These are phyloP conservation scores for Lumbricus terrestris DNA, from an alignment of 2,888 invertebrate species.

Conservation along the genomic window DNA sequence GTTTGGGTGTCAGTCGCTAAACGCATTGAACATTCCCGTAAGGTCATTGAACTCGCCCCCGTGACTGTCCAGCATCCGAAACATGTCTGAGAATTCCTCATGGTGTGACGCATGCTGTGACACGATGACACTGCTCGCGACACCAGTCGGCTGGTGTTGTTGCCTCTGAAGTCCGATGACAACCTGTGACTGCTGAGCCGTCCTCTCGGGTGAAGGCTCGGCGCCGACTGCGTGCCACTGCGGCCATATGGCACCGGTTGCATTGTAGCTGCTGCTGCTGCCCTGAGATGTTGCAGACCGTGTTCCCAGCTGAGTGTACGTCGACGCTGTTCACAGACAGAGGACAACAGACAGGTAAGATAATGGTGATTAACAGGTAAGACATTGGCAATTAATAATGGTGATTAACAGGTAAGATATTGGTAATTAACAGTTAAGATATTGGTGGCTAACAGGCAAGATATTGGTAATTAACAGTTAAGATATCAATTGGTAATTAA, in stretches of 20 bases:
- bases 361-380: neutral
- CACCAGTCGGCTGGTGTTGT: constrained; percentile 31
- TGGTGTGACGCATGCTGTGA: constrained; percentile 45
- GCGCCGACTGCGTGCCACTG: constrained; percentile 37
- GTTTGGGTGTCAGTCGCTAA: constrained; percentile 44
- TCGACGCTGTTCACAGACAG: constrained; percentile 65
- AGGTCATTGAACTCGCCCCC: constrained; percentile 53
- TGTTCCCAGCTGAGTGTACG: constrained; percentile 71
- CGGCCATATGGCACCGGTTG: constrained; percentile 40
- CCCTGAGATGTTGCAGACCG: constrained; percentile 35
- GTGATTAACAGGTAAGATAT: too few species aligned
- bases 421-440: too few species aligned
- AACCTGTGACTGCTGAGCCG: constrained; percentile 35
- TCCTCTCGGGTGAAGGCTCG: constrained; percentile 31
- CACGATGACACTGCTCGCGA: constrained; percentile 40
- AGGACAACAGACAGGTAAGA: neutral
- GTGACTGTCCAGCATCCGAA: constrained; percentile 53
- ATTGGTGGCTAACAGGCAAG: too few species aligned
- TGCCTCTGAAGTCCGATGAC: constrained; percentile 25
- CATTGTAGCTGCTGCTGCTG: constrained; percentile 25
- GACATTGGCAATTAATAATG: too few species aligned
- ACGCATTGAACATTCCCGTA: constrained; percentile 55
- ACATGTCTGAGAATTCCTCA: constrained; percentile 53
- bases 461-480: too few species aligned
- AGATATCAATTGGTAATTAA: neutral